Base-by-base conservation (phyloP, 2,888 invertebrate species). In the Atherix ibis region DNA sequence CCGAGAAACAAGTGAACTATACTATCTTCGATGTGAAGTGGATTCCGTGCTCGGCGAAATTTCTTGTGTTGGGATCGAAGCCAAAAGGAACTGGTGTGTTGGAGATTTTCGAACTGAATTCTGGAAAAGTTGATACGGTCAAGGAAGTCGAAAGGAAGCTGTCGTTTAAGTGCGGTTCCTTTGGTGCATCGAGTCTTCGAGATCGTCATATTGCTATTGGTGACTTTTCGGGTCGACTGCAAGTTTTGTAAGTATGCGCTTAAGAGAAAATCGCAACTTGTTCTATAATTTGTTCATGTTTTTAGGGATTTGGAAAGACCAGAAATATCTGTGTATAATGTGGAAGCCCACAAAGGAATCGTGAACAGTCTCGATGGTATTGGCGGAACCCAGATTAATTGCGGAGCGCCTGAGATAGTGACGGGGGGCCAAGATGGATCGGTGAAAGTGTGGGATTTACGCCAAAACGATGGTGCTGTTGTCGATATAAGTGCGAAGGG, bases 381-480 rank as follows among this genome's bases (percentile, higher is more conserved):
- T 44, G 92, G 84, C 3, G 94, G 94, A 0, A 71, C 70, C 24
- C 73, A 70, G 33, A 56, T 75, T 3, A 82, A 84, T 33, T 85
- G 81, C 56, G 94, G 94, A 12, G 89, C 94, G 3, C 92, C 94
- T 5, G 95, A 95, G 69, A 76, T 95, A 47, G 89, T 81, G 1
- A 94, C 94, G 4, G 94, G 91, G 4, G 83, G 91, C 44, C 69
- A 85, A 58, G 94, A 95, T 69, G 94, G 94, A 68, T 70, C 76
- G 29, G 91, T 94, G 0, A 92, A 89, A 66, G 77, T 95, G 1
- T 95, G 95, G 95, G 95, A 95, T 56, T 79, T 84, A 0, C 69
- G 95, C 2, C 92, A 94, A 56, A 83, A 82, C 52, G 76, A 77
- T 31, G 71, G 71, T 24, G 91, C 95, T 0, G 94, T 95, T 0